phyloP scores from a whole-genome alignment of 1,140 invertebrate species.

The Thrips palmi region DNA sequence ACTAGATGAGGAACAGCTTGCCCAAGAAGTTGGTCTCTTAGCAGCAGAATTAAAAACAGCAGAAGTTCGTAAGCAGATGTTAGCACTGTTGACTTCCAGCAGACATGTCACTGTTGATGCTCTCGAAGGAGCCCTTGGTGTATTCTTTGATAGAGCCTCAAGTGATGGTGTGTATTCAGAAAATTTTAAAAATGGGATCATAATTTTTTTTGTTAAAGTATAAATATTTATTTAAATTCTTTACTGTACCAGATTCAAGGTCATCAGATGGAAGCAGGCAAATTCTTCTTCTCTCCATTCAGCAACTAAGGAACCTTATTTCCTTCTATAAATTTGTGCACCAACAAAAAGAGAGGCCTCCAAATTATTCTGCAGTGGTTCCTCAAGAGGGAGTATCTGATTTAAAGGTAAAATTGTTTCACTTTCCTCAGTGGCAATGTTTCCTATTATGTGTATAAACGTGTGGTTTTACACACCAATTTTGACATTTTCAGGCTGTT shows the following conservation, averaged over 20 bases:
- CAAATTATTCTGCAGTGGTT: conserved; percentile 22
- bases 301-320: conserved; percentile 22
- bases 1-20: conserved; percentile 28
- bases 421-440: too few relatives aligned
- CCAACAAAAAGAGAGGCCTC: conserved; percentile 20
- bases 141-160: too few relatives aligned
- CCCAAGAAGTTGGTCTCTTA: conserved; percentile 29
- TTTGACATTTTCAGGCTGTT: too few relatives aligned
- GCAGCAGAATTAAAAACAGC: conserved; percentile 50
- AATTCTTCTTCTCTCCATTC: too few relatives aligned
- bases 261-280: too few relatives aligned
- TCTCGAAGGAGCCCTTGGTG: too few relatives aligned
- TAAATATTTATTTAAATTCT: conserved; percentile 28
- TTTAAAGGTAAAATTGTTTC: background rate
- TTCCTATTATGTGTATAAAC: too few relatives aligned
- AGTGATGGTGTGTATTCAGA: conserved; percentile 10
- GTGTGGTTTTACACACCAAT: too few relatives aligned
- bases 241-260: too few relatives aligned
- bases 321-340: conserved; percentile 26
- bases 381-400: too few relatives aligned
- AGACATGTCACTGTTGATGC: conserved; percentile 35
- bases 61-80: conserved; percentile 45
- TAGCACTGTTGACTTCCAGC: conserved; percentile 47
- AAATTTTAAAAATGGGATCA: conserved; percentile 8
- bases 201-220: too few relatives aligned